These are phyloP conservation scores for Ylistrum balloti DNA, from an alignment of 1,140 invertebrate genomes.

Conservation along the genomic window DNA sequence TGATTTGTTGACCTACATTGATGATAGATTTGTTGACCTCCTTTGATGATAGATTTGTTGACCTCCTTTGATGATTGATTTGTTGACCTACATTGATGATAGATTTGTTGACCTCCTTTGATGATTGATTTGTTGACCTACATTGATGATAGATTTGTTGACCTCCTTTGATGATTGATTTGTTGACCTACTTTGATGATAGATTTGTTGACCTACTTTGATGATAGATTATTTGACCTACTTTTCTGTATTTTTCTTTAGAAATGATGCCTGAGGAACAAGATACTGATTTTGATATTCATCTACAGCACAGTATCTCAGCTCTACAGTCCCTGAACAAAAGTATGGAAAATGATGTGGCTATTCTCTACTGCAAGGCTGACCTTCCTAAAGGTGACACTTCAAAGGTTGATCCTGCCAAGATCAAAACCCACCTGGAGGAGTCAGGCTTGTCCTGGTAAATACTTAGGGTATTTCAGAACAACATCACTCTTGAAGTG, in stretches of 20 bases:
- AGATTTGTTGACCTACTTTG: neutral
- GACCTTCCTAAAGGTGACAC: slow-evolving; percentile 63
- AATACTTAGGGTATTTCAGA: no score
- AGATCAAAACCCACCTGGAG: slow-evolving; percentile 71
- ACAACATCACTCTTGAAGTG: no score
- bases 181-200: no score
- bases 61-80: no score
- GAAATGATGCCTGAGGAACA: slow-evolving; percentile 77
- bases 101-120: no score
- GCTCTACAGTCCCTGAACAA: slow-evolving; percentile 75
- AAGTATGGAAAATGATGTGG: slow-evolving; percentile 73
- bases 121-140: no score
- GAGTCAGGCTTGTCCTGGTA: slow-evolving; percentile 68
- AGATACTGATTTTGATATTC: slow-evolving; percentile 77
- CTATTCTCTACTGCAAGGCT: slow-evolving; percentile 73
- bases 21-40: no score
- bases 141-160: neutral
- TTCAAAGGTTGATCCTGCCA: slow-evolving; percentile 65
- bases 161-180: neutral
- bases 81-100: no score
- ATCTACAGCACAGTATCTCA: slow-evolving; percentile 76
- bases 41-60: no score
- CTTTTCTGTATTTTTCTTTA: slow-evolving; percentile 53
- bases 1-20: no score
- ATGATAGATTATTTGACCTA: neutral